Evolutionary conservation across 2,797 vertebrate genomes (phyloP).

Genomic region (Delichon dasypus): DNA sequence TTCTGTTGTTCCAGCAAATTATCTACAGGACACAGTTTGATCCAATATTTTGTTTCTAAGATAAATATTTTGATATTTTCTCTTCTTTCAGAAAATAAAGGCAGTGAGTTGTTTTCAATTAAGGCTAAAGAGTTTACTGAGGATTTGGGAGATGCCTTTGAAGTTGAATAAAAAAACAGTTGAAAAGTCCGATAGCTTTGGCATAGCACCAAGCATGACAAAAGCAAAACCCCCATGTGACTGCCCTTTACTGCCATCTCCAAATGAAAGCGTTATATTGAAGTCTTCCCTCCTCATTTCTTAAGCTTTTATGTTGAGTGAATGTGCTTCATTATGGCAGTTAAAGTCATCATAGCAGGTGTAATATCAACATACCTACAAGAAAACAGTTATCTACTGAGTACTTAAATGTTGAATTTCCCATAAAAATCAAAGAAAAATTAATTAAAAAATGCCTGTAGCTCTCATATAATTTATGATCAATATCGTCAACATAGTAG

Average conservation of each 20-base stretch:
- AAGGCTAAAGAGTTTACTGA: not conserved
- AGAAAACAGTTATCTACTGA: not conserved
- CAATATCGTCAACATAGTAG: not conserved
- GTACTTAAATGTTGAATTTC: not conserved
- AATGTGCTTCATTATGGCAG: not conserved
- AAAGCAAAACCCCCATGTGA: not conserved
- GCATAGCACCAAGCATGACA: not conserved
- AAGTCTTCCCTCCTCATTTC: not conserved
- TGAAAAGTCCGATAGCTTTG: not conserved
- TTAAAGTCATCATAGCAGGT: not conserved
- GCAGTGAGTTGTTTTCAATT: conserved; percentile 3
- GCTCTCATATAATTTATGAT: not conserved
- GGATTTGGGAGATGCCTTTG: not conserved
- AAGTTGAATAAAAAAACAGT: not conserved
- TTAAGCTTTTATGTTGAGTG: not conserved
- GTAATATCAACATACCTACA: not conserved
- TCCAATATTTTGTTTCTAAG: conserved; percentile 29
- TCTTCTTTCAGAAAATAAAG: not conserved
- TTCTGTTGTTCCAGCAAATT: not conserved
- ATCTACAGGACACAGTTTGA: not conserved
- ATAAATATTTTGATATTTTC: conserved; percentile 47
- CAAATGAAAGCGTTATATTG: not conserved
- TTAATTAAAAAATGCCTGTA: not conserved
- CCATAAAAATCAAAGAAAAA: not conserved
- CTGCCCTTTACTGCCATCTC: not conserved